Evolutionary conservation across 2,113 vertebrate species (phyloP).

Genomic region (Donacobius atricapilla): DNA sequence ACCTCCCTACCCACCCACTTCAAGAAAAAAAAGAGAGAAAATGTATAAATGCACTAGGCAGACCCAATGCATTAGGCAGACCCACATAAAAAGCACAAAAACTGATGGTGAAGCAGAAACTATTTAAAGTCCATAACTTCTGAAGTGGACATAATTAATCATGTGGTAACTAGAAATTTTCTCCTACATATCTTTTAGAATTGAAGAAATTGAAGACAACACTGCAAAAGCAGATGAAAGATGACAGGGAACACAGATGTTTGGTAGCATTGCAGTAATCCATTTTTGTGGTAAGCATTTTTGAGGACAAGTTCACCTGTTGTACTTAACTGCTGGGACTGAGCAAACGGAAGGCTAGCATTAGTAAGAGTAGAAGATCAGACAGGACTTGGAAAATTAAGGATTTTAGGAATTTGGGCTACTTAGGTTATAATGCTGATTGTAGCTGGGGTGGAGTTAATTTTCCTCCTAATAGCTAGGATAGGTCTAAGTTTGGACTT

Average conservation of each 20-base stretch:
- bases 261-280: background rate
- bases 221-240: background rate
- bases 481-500: background rate
- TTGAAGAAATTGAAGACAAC: background rate
- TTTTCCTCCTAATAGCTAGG: background rate
- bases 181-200: background rate
- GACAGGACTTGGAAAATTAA: background rate
- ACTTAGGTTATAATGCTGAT: background rate
- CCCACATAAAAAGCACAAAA: background rate
- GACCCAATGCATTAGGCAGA: background rate
- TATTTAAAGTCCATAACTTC: background rate
- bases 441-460: too few species aligned
- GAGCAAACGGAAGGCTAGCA: background rate
- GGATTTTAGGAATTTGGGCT: background rate
- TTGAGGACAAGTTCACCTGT: background rate
- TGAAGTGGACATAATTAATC: background rate
- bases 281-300: background rate
- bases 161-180: background rate
- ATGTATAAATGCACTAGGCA: background rate
- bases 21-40: background rate
- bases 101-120: background rate
- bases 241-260: background rate
- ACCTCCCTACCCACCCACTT: rapidly evolving
- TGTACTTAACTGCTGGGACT: background rate
- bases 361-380: background rate